Evolutionary conservation across 1,140 invertebrate genomes (phyloP), one percentile per base, ranked within the genome.

Genomic region (Lordiphosa mommai): DNA sequence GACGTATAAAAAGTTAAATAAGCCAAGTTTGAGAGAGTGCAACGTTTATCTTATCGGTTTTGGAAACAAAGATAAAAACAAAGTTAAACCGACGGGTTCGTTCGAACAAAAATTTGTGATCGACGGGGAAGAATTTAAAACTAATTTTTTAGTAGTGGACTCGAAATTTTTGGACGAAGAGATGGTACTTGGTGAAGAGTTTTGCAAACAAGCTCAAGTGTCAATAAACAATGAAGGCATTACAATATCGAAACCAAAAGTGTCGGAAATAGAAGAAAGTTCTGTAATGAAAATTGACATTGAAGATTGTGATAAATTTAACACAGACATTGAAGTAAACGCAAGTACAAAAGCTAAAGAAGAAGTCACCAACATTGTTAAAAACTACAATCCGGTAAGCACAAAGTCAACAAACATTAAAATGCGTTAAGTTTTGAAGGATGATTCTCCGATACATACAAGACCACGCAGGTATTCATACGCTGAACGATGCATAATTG

Each of bases 171-270:
- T 44, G 10, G 12, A 30, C 10, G 8, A 44, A 13, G 10, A 44
- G 8, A 14, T 44, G 41, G 41, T 30, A 2, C 8, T 44, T 30
- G 41, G 41, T 44, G 23, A 44, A 13, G 23, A 30, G 12, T 44
- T 44, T 29, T 44, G 23, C 7, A 44, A 23, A 10, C n/a, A 17
- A 27, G 17, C 17, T 7, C 10, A 12, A 27, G 8, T 10, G 3
- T 27, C n/a, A 17, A 43, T 20, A 27, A 43, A 43, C 20, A 43
- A 23, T 43, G 10, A 33, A 12, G 32, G 32, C 4, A 12, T 33
- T n/a, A 33, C 6, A 12, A 4, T 33, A 8, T 8, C 10, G 1
- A 33, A 4, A 10, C 32, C n/a, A 12, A 9, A 33, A 33, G 10
- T 4, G n/a, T 10, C 9, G 3, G 17, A 20, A 20, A 20, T 3